A percentile compares a stretch with the other conserved stretches of the same genome.
Evolutionary conservation across 53 echinoderm and acorn worm genomes (phyloP).

Genomic region (Astropecten irregularis): DNA sequence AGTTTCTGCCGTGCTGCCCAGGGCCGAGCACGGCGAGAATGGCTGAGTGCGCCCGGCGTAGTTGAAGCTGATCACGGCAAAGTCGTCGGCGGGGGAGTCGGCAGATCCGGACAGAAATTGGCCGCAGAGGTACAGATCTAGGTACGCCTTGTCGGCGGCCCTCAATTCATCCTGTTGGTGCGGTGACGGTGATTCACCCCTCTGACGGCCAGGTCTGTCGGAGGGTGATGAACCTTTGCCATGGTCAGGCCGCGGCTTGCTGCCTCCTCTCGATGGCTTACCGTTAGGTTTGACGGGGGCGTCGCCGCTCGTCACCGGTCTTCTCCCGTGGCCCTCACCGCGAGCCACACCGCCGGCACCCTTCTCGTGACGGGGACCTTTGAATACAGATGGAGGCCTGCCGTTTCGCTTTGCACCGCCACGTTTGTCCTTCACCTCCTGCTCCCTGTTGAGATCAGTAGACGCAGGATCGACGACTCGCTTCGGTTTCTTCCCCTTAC

Average conservation of each 20-base stretch:
- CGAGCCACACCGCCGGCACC: background rate
- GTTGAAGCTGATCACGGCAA: slow-evolving; percentile 31
- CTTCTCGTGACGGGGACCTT: background rate
- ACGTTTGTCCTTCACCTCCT: no score
- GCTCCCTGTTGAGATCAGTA: no score
- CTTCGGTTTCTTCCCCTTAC: no score
- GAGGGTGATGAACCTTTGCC: background rate
- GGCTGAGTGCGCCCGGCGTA: slow-evolving; percentile 47
- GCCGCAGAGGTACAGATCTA: slow-evolving; percentile 42
- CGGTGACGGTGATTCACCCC: slow-evolving; percentile 6
- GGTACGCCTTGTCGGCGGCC: slow-evolving; percentile 9
- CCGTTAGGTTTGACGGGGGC: background rate
- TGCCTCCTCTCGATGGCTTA: background rate
- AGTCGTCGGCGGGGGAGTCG: background rate
- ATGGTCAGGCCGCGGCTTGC: background rate
- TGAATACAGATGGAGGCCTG: slow-evolving; percentile 3
- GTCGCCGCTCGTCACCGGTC: background rate
- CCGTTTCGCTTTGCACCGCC: no score
- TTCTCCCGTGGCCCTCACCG: background rate
- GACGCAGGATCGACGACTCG: no score
- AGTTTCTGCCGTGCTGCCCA: background rate
- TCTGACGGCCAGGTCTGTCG: background rate
- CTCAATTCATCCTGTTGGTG: background rate
- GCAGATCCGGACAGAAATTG: slow-evolving; percentile 8
- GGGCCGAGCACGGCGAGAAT: slow-evolving; percentile 18